These are phyloP conservation scores for Halichoeres trimaculatus DNA, from an alignment of 2,113 vertebrate species.

Conservation along the genomic window DNA sequence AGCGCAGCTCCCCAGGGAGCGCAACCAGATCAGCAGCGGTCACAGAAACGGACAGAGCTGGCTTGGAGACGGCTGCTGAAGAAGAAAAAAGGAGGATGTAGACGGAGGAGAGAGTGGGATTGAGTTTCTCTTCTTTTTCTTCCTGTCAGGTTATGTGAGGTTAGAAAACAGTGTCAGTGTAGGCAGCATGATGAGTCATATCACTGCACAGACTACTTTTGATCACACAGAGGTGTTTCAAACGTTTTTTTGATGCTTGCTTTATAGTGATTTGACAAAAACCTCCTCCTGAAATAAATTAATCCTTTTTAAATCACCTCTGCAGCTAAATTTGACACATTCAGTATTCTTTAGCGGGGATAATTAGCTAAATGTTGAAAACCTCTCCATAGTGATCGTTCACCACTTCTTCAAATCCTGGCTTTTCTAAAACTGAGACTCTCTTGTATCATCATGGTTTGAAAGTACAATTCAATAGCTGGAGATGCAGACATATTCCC, in stretches of 20 bases:
- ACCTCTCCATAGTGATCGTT: too few relatives aligned
- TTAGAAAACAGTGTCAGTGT: slow-evolving; percentile 13
- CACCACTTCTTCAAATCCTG: background rate
- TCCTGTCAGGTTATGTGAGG: slow-evolving; percentile 47
- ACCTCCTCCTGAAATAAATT: too few relatives aligned
- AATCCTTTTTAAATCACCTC: background rate
- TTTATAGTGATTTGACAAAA: too few relatives aligned
- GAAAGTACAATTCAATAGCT: slow-evolving; percentile 34
- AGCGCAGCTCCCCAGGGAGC: slow-evolving; percentile 43
- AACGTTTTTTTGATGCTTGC: too few relatives aligned
- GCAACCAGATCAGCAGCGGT: slow-evolving; percentile 54
- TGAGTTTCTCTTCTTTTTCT: slow-evolving; percentile 17
- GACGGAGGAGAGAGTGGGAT: slow-evolving; percentile 2
- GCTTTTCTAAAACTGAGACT: background rate
- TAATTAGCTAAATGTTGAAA: too few relatives aligned
- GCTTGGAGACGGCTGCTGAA: slow-evolving; percentile 21
- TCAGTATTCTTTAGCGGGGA: too few relatives aligned
- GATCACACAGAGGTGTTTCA: too few relatives aligned
- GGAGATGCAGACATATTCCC: slow-evolving; percentile 17
- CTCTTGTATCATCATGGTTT: background rate
- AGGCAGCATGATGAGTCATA: background rate
- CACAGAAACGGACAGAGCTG: slow-evolving; percentile 37
- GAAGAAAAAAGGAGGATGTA: slow-evolving; percentile 11
- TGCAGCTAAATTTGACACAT: background rate
- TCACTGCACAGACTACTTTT: background rate